phyloP scores from a whole-genome alignment of 1,140 invertebrate genomes.

The Heliconius congener region DNA sequence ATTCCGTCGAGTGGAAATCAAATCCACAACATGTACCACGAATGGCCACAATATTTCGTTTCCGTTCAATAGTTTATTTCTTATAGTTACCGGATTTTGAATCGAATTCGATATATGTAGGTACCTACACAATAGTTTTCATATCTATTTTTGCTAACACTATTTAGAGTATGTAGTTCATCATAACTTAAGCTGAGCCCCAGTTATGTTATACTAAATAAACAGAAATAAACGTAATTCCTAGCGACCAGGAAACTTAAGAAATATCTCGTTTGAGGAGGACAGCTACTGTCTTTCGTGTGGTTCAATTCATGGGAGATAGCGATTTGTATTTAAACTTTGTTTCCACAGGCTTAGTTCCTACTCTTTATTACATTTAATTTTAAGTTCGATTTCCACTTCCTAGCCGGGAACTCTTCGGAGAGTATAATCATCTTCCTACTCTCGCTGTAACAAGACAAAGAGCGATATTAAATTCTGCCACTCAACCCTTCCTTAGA shows the following conservation, averaged over 20 bases:
- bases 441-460: no score
- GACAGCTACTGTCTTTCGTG: constrained; percentile 56
- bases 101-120: neutral
- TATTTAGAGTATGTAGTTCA: constrained; percentile 19
- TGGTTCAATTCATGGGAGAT: neutral
- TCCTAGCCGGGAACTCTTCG: no score
- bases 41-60: no score
- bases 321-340: neutral
- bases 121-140: neutral
- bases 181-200: constrained; percentile 44
- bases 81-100: neutral
- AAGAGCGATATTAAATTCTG: no score
- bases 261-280: constrained; percentile 62
- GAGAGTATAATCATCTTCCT: no score
- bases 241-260: constrained; percentile 58
- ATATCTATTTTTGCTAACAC: constrained; percentile 6
- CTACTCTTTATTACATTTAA: no score
- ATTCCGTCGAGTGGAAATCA: no score
- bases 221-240: constrained; percentile 61
- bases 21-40: no score
- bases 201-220: constrained; percentile 41
- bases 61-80: no score
- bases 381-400: no score
- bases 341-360: neutral
- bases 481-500: no score